A percentile compares a stretch with the other conserved stretches of the same genome.
These are phyloP conservation scores for Calycopis cecrops DNA, from an alignment of 1,140 invertebrate genomes.

Conservation along the genomic window DNA sequence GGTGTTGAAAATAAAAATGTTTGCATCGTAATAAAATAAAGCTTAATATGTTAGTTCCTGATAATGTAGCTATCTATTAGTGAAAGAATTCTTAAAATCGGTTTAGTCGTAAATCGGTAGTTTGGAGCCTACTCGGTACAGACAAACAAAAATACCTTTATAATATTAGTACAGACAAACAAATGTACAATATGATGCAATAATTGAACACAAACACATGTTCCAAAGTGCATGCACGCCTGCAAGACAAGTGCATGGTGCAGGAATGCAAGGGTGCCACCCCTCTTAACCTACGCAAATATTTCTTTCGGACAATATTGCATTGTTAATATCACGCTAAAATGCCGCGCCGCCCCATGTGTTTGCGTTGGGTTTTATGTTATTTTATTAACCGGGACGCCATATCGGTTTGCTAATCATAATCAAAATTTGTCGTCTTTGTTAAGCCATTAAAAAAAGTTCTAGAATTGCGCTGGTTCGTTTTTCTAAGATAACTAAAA, in stretches of 20 bases:
- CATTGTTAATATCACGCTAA: conserved; percentile 61
- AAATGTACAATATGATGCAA: not conserved
- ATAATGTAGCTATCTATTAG: no score
- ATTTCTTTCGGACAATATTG: conserved; percentile 65
- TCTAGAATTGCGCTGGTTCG: no score
- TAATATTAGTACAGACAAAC: not conserved
- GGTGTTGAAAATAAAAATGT: no score
- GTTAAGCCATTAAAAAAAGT: no score
- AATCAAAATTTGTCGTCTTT: no score
- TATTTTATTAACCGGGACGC: conserved; percentile 44
- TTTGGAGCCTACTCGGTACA: no score
- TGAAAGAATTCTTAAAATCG: no score
- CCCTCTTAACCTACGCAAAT: conserved; percentile 48
- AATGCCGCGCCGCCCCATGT: conserved; percentile 46
- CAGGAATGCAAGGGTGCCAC: conserved; percentile 47
- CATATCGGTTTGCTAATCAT: not conserved
- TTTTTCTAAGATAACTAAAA: no score
- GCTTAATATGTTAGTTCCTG: no score
- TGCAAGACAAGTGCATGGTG: conserved; percentile 51
- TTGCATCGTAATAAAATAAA: no score
- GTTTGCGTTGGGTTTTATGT: conserved; percentile 59
- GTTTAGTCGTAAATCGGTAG: no score
- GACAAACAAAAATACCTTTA: no score
- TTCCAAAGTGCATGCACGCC: conserved; percentile 26
- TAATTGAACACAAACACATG: conserved; percentile 12